These are phyloP conservation scores for Cremastinae sp. DNA, from an alignment of 2,888 invertebrate species.

Conservation along the genomic window DNA sequence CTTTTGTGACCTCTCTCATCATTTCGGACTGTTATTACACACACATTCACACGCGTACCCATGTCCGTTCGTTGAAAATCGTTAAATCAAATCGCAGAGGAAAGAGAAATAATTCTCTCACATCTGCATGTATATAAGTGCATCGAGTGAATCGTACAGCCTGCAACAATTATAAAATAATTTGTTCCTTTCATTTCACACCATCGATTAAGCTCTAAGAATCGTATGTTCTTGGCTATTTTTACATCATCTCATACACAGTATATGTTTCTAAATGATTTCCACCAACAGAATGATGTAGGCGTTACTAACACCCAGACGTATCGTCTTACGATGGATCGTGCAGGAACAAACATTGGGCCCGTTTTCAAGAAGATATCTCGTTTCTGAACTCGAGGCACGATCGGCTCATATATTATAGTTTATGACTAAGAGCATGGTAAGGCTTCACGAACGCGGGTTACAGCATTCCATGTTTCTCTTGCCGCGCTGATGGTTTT, in stretches of 20 bases:
- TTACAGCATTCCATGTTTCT: conserved; percentile 37
- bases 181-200: no score
- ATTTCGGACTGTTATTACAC: conserved; percentile 32
- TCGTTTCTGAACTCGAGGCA: conserved; percentile 54
- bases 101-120: neutral
- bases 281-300: no score
- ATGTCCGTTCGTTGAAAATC: no score
- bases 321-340: conserved; percentile 46
- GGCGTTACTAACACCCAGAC: no score
- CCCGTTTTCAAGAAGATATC: conserved; percentile 46
- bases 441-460: conserved; percentile 47
- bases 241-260: conserved; percentile 10
- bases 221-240: neutral
- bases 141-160: no score
- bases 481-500: conserved; percentile 32
- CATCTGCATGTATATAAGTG: no score
- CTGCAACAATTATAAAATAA: no score
- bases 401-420: conserved; percentile 62
- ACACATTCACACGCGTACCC: neutral
- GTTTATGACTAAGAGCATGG: conserved; percentile 53
- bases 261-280: no score
- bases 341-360: conserved; percentile 50
- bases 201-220: no score
- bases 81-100: neutral
- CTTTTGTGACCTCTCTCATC: conserved; percentile 51